Evolutionary conservation across 2,797 vertebrate species (phyloP), one percentile per base, ranked within the genome.

Genomic region (Scyliorhinus canicula): DNA sequence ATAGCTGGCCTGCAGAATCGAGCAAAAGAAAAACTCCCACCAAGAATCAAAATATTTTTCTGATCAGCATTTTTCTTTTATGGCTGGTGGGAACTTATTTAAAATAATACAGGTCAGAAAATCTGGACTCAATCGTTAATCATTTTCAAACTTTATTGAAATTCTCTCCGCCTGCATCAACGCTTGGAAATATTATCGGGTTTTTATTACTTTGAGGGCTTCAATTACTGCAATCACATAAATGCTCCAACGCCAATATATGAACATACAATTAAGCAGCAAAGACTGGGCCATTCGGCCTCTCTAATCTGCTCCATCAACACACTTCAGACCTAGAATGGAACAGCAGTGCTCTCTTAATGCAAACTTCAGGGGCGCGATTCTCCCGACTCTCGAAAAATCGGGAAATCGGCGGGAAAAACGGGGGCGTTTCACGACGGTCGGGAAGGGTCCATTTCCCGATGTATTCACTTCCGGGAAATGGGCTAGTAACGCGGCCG

Each of bases 1-100:
- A 40, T 63, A 63, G 31, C n/a, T 91, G 60, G 88, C n/a, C 24
- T 40, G 9, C 24, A 65, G 24, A 44, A 12, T 40, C 65, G 6
- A 65, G 57, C 63, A 44, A 65, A 40, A 90, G 44, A 40, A 40
- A 44, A 65, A 60, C 19, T n/a, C n/a, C 84, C 85, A 88, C 63
- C 21, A 40, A 91, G 88, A 91, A 65, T 91, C 57, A 91, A 91
- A 91, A n/a, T 65, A 91, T 65, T 91, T 91, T 91, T 65, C n/a
- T 91, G 57, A 91, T 91, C 24, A 65, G 57, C 86, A 63, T 91
- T 88, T 55, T 90, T 40, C 8, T 63, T 47, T 82, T 91, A 65
- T n/a, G 21, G n/a, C 57, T 91, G n/a, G n/a, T 91, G 88, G 60
- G 60, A 26, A 65, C 3, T 11, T 57, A 91, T 65, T 91, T 91